Conservation (phyloP, 2,113 vertebrate species). For the Marmota monax region DNA sequence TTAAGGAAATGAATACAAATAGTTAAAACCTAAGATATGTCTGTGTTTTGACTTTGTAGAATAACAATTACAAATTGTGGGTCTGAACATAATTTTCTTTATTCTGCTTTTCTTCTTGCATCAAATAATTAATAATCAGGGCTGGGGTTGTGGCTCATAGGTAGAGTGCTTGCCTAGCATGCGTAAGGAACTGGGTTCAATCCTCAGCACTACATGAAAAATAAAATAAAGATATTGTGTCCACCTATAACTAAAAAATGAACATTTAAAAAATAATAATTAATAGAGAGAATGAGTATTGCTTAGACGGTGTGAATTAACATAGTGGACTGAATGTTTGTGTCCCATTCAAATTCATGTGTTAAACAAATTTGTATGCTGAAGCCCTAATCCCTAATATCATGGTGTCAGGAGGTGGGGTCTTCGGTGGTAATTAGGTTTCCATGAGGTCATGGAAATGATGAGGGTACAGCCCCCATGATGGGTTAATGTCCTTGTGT, state of each 20-base stretch:
- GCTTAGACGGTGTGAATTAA: not conserved
- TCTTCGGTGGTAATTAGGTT: not conserved
- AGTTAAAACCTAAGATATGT: not conserved
- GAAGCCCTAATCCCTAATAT: not conserved
- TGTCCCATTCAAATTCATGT: too few relatives aligned
- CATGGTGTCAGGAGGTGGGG: not conserved
- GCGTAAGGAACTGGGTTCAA: too few relatives aligned
- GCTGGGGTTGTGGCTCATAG: too few relatives aligned
- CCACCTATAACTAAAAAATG: too few relatives aligned
- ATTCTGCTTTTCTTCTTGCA: not conserved
- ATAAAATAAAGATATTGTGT: too few relatives aligned
- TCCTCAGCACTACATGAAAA: too few relatives aligned
- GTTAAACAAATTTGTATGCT: not conserved
- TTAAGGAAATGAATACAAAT: not conserved
- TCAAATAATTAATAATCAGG: slow-evolving; percentile 3
- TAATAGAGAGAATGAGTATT: not conserved
- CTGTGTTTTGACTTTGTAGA: slow-evolving; percentile 36
- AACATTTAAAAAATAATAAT: too few relatives aligned
- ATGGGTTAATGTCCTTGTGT: not conserved
- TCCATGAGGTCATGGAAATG: not conserved
- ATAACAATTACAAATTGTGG: not conserved
- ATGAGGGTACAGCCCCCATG: not conserved
- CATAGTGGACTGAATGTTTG: not conserved
- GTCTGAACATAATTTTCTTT: not conserved
- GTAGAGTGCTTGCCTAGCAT: too few relatives aligned